Evolutionary conservation across 2,888 invertebrate genomes (phyloP).

Genomic region (Latheticus oryzae): DNA sequence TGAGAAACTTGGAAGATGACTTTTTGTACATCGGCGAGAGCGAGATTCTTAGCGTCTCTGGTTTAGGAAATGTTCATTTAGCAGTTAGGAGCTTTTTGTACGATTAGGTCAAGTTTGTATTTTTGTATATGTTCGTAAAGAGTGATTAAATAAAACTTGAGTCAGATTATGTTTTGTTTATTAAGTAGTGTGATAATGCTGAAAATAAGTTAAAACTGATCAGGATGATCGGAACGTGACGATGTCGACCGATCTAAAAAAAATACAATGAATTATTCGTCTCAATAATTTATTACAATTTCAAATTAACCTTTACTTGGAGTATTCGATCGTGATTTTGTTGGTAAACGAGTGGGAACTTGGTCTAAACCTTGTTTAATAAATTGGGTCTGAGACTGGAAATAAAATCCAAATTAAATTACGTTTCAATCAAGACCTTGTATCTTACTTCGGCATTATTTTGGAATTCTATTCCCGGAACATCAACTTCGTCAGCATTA

Average conservation of each 20-base stretch:
- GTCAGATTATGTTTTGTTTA: slow-evolving; percentile 2
- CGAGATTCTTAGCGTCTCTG: slow-evolving; percentile 16
- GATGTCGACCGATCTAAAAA: slow-evolving; percentile 51
- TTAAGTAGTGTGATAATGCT: slow-evolving; percentile 9
- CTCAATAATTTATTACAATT: too few relatives aligned
- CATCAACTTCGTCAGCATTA: slow-evolving; percentile 50
- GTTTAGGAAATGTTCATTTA: background rate
- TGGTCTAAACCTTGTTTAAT: slow-evolving; percentile 71
- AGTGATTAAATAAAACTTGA: slow-evolving; percentile 26
- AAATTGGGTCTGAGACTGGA: slow-evolving; percentile 73
- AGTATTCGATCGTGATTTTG: slow-evolving; percentile 58
- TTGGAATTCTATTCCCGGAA: slow-evolving; percentile 53
- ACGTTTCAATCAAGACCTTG: slow-evolving; percentile 24
- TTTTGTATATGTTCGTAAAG: slow-evolving; percentile 36
- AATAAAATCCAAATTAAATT: slow-evolving; percentile 38
- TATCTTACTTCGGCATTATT: slow-evolving; percentile 55
- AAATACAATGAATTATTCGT: background rate
- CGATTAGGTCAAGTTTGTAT: slow-evolving; percentile 30
- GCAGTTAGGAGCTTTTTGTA: slow-evolving; percentile 21
- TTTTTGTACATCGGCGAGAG: background rate
- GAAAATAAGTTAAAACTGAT: slow-evolving; percentile 49
- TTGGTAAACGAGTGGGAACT: slow-evolving; percentile 72
- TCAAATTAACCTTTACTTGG: slow-evolving; percentile 58
- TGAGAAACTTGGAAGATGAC: background rate
- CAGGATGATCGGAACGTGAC: slow-evolving; percentile 48